Percentiles rank a stretch among this genome's conserved stretches.
These are phyloP conservation scores for Dysidea cf. avara DNA, from an alignment of 37 sponge, comb jelly and placozoan genomes.

Conservation along the genomic window DNA sequence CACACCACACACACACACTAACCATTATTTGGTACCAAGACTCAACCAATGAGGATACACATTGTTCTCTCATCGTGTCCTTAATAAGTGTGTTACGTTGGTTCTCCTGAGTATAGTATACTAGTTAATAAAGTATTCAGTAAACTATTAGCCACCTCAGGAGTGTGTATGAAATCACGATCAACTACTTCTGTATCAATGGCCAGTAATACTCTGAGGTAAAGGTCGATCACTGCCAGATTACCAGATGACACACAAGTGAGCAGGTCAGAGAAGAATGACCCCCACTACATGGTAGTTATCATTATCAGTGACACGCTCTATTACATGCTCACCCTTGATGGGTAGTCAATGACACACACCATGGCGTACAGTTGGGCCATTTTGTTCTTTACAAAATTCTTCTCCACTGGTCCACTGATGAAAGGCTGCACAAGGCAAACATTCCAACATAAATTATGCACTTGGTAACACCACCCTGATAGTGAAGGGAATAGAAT, in stretches of 20 bases:
- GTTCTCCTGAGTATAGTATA: slow-evolving; percentile 56
- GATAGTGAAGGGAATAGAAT: no score
- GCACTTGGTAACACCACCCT: slow-evolving; percentile 11
- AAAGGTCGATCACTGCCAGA: slow-evolving; percentile 55
- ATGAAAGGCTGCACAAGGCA: no score
- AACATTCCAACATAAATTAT: no score
- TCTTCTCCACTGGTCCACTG: slow-evolving; percentile 20
- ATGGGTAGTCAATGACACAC: slow-evolving; percentile 76
- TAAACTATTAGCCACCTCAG: slow-evolving; percentile 35
- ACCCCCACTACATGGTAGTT: slow-evolving; percentile 58
- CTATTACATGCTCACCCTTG: slow-evolving; percentile 41
- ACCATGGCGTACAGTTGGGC: slow-evolving; percentile 65
- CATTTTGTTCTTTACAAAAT: slow-evolving; percentile 77
- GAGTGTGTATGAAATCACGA: slow-evolving; percentile 63
- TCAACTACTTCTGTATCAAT: slow-evolving; percentile 84
- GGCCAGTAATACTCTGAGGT: slow-evolving; percentile 68
- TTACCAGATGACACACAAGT: slow-evolving; percentile 19
- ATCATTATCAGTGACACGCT: neutral
- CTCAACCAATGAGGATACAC: slow-evolving; percentile 80
- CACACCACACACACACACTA: neutral
- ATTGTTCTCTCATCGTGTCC: slow-evolving; percentile 81
- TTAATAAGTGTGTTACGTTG: slow-evolving; percentile 75
- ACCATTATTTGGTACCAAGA: slow-evolving; percentile 85
- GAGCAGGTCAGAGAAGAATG: slow-evolving; percentile 78
- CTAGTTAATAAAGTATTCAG: no score